A percentile compares a stretch with the other conserved stretches of the same genome.
Conservation (phyloP, 2,888 invertebrate species). For the Ormyrus nitidulus region DNA sequence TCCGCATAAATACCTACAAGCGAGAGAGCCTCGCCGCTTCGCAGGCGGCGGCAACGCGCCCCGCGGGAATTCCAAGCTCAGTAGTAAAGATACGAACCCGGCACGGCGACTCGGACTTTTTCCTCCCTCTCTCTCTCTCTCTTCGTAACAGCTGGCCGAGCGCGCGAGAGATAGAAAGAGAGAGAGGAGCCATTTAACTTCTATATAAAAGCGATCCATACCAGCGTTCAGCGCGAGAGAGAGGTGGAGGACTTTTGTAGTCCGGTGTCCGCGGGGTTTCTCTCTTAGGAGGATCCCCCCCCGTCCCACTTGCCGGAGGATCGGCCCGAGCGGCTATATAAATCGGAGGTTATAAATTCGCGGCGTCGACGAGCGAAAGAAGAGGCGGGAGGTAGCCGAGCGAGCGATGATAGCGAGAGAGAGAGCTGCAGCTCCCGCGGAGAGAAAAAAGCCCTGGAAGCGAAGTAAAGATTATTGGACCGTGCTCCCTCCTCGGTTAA, state of each 20-base stretch:
- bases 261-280: constrained; percentile 19
- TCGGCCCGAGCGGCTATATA: neutral
- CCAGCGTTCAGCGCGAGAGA: constrained; percentile 48
- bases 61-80: constrained; percentile 1
- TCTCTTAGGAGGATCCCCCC: neutral
- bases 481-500: constrained; percentile 25
- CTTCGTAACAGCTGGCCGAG: constrained; percentile 16
- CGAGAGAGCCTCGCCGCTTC: too few relatives aligned
- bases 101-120: neutral
- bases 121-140: neutral
- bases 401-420: neutral
- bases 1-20: neutral
- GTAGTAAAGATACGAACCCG: constrained; percentile 27
- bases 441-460: constrained; percentile 48
- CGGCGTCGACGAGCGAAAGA: constrained; percentile 7
- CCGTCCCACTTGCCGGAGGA: too few relatives aligned
- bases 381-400: neutral
- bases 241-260: constrained; percentile 51
- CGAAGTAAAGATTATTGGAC: constrained; percentile 61
- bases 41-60: neutral
- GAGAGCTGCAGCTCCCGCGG: neutral
- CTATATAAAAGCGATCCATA: constrained; percentile 36
- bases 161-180: too few relatives aligned
- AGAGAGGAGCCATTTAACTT: constrained; percentile 42
- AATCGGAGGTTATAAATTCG: constrained; percentile 43